Evolutionary conservation across 2,113 vertebrate genomes (phyloP), one percentile per base, ranked within the genome.

Genomic region (Indicator indicator): DNA sequence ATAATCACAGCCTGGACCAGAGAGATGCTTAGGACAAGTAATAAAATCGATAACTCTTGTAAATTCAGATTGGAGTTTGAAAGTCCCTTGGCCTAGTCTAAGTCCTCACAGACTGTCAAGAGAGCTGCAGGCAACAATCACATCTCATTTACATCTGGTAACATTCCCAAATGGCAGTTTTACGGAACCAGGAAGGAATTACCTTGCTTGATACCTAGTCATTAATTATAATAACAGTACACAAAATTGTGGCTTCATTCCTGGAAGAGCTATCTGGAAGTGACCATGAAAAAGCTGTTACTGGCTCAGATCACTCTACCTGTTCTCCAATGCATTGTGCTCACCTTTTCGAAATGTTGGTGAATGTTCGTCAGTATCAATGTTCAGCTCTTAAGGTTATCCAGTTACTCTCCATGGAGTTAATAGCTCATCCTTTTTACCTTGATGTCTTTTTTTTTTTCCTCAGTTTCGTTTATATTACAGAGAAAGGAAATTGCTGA

Each of bases 101-200:
- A 60, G 11, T 82, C 42, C 33, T 55, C 27, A 32, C 44, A 19
- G 9, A 74, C 69, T 1, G 0, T 52, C 9, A 12, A 12, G 14
- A 44, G 24, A 48, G 50, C 12, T 64, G 63, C 55, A 64, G 24
- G 44, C 32, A 46, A 2, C 67, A 52, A 83, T 58, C 23, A 9
- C 18, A 64, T 65, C 20, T 12, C 4, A 15, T 7, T 55, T 0
- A 0, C 0, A 0, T 38, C 24, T 70, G 13, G 23, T 69, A 44
- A 23, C 8, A 27, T 72, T 48, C 50, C 48, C 28, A 54, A 3
- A 46, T 69, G 36, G 16, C 42, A 30, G 40, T 52, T 50, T 55
- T 60, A n/a, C 50, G 23, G 24, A 76, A 52, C 12, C 21, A 63
- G 30, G 72, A 30, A 46, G 52, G 36, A 75, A 33, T 46, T 1